phyloP scores from a whole-genome alignment of 2,888 invertebrate genomes.

The Andrena fulva region DNA sequence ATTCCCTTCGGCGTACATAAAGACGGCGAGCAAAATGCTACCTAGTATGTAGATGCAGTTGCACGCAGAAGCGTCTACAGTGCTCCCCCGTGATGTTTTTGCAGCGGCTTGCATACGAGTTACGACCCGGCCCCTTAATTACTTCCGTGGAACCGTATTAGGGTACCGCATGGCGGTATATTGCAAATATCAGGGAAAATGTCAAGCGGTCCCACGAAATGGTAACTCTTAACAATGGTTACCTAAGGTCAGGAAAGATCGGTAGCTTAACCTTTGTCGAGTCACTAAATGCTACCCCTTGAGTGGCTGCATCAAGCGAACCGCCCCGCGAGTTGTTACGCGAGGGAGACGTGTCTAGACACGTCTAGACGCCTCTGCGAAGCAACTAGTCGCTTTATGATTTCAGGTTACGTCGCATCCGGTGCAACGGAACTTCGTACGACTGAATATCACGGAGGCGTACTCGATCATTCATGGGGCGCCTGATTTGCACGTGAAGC shows the following conservation, averaged over 20 bases:
- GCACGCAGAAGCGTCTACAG: background rate
- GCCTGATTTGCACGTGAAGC: slow-evolving; percentile 82
- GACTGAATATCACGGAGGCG: slow-evolving; percentile 80
- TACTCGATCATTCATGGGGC: slow-evolving; percentile 82
- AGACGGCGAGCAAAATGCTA: background rate
- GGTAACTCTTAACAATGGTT: slow-evolving; percentile 6
- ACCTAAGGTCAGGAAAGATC: slow-evolving; percentile 32
- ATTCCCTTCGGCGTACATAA: slow-evolving; percentile 20
- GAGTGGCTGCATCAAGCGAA: background rate
- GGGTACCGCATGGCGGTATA: no score
- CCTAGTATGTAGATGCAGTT: background rate
- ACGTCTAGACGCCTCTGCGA: background rate
- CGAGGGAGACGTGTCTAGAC: background rate
- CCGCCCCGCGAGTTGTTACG: background rate
- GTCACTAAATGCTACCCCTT: slow-evolving; percentile 18
- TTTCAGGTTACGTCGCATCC: slow-evolving; percentile 80
- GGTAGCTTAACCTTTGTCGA: background rate
- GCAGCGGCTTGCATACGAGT: background rate
- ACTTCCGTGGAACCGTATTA: background rate
- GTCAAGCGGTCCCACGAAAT: slow-evolving; percentile 18
- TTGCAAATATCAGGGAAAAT: slow-evolving; percentile 60
- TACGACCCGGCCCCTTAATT: background rate
- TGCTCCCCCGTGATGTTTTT: background rate
- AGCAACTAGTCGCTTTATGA: slow-evolving; percentile 15
- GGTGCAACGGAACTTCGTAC: slow-evolving; percentile 80